These are phyloP conservation scores for Zaprionus gabonicus DNA, from an alignment of 1,140 invertebrate genomes.

Conservation along the genomic window DNA sequence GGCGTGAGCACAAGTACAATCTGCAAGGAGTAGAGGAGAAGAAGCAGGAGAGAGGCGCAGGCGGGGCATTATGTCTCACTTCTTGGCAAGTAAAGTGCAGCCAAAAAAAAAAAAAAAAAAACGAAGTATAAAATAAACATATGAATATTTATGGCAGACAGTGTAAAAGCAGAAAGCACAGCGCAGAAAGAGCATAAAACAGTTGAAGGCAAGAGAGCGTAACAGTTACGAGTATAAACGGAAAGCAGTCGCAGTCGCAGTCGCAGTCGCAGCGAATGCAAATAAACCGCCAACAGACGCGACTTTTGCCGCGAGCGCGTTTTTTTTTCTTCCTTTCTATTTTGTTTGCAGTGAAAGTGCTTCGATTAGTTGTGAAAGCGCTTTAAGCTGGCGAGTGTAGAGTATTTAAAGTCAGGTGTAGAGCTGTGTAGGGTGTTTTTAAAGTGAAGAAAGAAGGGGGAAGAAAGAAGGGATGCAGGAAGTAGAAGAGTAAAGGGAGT, in stretches of 20 bases:
- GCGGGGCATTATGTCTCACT: background rate
- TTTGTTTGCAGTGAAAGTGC: constrained; percentile 13
- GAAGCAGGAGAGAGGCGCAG: no score
- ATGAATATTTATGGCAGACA: constrained; percentile 68
- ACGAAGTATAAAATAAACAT: constrained; percentile 67
- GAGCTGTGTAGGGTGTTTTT: background rate
- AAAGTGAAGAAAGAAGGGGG: background rate
- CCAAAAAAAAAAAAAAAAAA: constrained; percentile 13
- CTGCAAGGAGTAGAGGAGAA: background rate
- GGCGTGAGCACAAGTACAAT: no score
- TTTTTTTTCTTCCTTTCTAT: background rate
- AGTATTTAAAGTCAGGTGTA: background rate
- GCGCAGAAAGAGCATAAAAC: constrained; percentile 11
- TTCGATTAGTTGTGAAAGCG: constrained; percentile 17
- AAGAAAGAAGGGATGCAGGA: background rate
- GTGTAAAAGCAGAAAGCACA: background rate
- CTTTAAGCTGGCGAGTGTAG: background rate
- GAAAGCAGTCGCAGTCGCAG: background rate
- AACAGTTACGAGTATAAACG: background rate
- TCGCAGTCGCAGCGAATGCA: background rate
- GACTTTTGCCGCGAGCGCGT: constrained; percentile 20
- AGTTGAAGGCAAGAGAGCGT: background rate
- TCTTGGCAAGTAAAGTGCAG: constrained; percentile 34
- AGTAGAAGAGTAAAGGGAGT: background rate
- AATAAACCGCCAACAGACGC: constrained; percentile 16